Base-by-base conservation (phyloP, 2,797 vertebrate species). In the Chromobotia macracanthus region DNA sequence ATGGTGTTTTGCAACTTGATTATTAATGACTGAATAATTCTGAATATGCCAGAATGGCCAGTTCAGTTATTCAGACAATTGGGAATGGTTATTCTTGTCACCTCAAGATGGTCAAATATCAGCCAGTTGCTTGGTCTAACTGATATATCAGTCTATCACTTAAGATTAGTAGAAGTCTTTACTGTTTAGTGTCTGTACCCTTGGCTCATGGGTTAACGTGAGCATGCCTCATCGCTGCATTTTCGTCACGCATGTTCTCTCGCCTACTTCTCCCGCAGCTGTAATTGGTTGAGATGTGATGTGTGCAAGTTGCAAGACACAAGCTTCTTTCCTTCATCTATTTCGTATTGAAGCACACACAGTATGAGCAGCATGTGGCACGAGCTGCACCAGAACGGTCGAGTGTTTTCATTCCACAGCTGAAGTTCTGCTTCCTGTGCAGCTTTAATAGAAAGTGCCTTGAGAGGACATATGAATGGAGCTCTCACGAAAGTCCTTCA, bases 391-490 rank as follows among this genome's bases (percentile, higher is more conserved):
- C 53, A 75, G 38, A 74, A 56, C n/a, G n/a, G n/a, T n/a, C n/a
- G n/a, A n/a, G n/a, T n/a, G 63, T 74, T 79, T 63, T 76, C 58
- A 74, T 65, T 60, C 72, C 51, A 50, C 16, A 38, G 41, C 70
- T 55, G 28, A 70, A 80, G 64, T 28, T 66, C 44, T 55, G 35
- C n/a, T 69, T 75, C 75, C 64, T 69, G 73, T 72, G 44, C 75
- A 70, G 70, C 31, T 23, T 81, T 64, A n/a, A 41, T 28, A 60
- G 13, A 72, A 73, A 78, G 60, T 69, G 58, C 77, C 80, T 80
- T 83, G 74, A 82, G 55, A 80, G 68, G 74, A 79, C 72, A 41
- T 56, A 56, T 75, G 58, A 82, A 80, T 71, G 69, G 63, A 46
- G 48, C 56, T 79, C 69, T 48, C 28, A 64, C 53, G 82, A 82